phyloP scores from a whole-genome alignment of 2,888 invertebrate species.

The Epiblema foenella region DNA sequence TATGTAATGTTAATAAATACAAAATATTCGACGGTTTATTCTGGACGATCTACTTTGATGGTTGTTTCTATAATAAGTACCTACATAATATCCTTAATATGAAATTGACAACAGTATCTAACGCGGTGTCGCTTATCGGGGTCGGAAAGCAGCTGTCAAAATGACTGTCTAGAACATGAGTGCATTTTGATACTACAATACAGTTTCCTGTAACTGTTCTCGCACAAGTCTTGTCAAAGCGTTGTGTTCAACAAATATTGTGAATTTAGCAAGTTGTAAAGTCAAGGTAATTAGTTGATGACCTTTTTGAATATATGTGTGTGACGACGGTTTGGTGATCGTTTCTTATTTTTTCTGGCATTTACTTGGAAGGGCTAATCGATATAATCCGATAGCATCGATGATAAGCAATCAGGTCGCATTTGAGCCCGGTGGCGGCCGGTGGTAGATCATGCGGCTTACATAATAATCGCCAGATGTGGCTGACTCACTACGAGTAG shows the following conservation, averaged over 20 bases:
- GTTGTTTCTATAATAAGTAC: too few relatives aligned
- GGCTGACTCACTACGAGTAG: conserved; percentile 71
- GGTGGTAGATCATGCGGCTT: conserved; percentile 52
- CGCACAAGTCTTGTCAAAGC: conserved; percentile 4
- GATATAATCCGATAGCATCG: conserved; percentile 32
- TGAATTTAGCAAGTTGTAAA: conserved; percentile 4
- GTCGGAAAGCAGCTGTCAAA: too few relatives aligned
- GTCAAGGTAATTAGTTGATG: too few relatives aligned
- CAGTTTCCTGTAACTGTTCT: conserved; percentile 8
- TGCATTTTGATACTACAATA: not conserved
- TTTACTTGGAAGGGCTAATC: conserved; percentile 28
- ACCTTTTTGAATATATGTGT: conserved; percentile 22
- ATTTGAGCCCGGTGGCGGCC: conserved; percentile 40
- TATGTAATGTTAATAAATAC: too few relatives aligned
- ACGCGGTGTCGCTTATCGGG: too few relatives aligned
- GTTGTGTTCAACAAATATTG: conserved; percentile 22
- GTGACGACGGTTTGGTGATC: not conserved
- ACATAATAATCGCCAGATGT: conserved; percentile 74
- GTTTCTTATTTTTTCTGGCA: conserved; percentile 11
- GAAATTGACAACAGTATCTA: too few relatives aligned
- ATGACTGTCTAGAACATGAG: too few relatives aligned
- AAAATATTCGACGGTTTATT: too few relatives aligned
- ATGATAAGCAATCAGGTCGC: conserved; percentile 37
- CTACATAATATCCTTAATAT: too few relatives aligned
- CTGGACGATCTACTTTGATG: too few relatives aligned